Percentiles rank a stretch among this genome's conserved stretches.
Evolutionary conservation across 2,797 vertebrate genomes (phyloP).

Genomic region (Intellagama lesueurii): DNA sequence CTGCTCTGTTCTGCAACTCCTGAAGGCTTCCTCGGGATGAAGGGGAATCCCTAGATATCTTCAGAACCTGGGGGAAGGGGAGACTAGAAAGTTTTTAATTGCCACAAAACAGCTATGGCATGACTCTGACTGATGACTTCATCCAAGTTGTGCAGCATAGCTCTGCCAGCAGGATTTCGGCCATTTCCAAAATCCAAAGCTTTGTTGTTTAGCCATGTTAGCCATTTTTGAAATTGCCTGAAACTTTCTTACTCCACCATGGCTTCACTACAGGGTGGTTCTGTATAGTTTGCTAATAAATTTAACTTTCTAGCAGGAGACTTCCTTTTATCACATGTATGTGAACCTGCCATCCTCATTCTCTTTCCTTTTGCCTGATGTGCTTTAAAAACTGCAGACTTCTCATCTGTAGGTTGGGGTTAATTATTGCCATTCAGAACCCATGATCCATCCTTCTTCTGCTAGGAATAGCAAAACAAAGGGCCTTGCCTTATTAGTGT

Average conservation of each 20-base stretch:
- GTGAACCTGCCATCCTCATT: neutral
- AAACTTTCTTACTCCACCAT: neutral
- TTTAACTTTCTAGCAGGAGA: neutral
- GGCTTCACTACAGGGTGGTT: neutral
- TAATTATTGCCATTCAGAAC: neutral
- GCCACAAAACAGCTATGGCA: too few relatives aligned
- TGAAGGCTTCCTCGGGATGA: too few relatives aligned
- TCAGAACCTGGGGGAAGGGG: too few relatives aligned
- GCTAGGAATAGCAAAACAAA: slow-evolving; percentile 6
- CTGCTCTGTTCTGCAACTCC: too few relatives aligned
- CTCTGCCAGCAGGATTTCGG: too few relatives aligned
- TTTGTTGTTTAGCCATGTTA: neutral
- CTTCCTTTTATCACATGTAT: too few relatives aligned
- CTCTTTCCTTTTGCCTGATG: neutral
- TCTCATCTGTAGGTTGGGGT: neutral
- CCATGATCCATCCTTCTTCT: neutral
- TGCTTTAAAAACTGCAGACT: slow-evolving; percentile 21
- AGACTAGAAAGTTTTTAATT: too few relatives aligned
- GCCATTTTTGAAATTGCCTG: too few relatives aligned
- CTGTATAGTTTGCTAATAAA: neutral
- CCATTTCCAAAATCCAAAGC: neutral
- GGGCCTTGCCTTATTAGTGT: neutral
- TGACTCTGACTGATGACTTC: too few relatives aligned
- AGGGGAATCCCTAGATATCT: too few relatives aligned
- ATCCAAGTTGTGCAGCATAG: too few relatives aligned